Evolutionary conservation across 2,113 vertebrate species (phyloP).

Genomic region (Entelurus aequoreus): DNA sequence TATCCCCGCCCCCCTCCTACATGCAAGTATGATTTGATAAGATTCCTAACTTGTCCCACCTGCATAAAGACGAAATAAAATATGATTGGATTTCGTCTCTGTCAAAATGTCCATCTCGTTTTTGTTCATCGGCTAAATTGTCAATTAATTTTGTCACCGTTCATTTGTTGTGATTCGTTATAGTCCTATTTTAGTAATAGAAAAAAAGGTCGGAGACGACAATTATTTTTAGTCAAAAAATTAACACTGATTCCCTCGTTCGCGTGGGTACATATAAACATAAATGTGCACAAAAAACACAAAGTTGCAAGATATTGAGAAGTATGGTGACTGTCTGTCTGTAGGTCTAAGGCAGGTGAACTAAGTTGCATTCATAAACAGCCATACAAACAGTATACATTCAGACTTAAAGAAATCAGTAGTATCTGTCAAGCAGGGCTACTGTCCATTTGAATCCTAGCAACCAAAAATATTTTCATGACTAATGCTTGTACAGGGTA

Average conservation of each 20-base stretch:
- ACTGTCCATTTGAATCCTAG: conserved; percentile 33
- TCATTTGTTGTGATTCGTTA: too few relatives aligned
- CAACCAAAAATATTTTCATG: conserved; percentile 48
- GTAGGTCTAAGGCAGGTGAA: conserved; percentile 27
- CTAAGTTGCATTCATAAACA: conserved; percentile 33
- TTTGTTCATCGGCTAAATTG: too few relatives aligned
- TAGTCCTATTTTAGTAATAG: too few relatives aligned
- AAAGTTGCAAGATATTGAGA: conserved; percentile 7
- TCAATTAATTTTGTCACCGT: too few relatives aligned
- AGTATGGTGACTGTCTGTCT: conserved; percentile 27
- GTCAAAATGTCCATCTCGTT: too few relatives aligned
- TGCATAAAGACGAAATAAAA: too few relatives aligned
- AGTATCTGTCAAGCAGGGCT: conserved; percentile 39
- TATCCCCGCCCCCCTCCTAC: too few relatives aligned
- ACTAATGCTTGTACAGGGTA: conserved; percentile 23
- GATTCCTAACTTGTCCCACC: too few relatives aligned
- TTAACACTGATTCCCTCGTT: background rate
- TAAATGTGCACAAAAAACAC: background rate
- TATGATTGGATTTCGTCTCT: too few relatives aligned
- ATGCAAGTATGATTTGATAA: too few relatives aligned
- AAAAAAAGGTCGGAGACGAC: too few relatives aligned
- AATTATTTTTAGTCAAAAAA: too few relatives aligned
- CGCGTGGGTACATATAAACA: background rate
- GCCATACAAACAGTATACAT: conserved; percentile 24
- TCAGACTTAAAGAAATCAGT: conserved; percentile 53